Conservation (phyloP, 35 echinoderm and acorn worm species). For the Nesometra sesokonis region DNA sequence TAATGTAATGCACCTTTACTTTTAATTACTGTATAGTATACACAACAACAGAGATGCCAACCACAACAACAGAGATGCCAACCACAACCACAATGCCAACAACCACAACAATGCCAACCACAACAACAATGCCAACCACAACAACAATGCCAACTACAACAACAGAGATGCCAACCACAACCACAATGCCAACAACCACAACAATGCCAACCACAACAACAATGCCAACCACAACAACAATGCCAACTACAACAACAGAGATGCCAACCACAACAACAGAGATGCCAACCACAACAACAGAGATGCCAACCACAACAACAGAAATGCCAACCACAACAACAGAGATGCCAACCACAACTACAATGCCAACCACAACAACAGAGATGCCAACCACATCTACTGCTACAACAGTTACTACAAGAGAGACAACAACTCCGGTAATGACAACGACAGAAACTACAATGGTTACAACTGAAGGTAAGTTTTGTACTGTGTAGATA, state of each 20-base stretch:
- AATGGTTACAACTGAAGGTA: not conserved
- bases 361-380: not conserved
- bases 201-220: not conserved
- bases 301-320: not conserved
- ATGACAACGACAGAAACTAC: slow-evolving; percentile 3
- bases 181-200: not conserved
- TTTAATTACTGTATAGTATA: too few relatives aligned
- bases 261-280: not conserved
- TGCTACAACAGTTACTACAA: not conserved
- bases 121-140: not conserved
- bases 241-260: not conserved
- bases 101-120: not conserved
- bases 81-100: not conserved
- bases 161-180: not conserved
- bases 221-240: not conserved
- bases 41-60: not conserved
- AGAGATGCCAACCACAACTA: not conserved
- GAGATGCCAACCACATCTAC: not conserved
- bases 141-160: not conserved
- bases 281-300: slow-evolving; percentile 6
- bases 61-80: too few relatives aligned
- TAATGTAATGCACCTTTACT: too few relatives aligned
- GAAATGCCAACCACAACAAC: slow-evolving; percentile 6
- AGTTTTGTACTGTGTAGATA: not conserved
- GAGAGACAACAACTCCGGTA: not conserved